Base-by-base conservation (phyloP, 2,888 invertebrate genomes). In the Drosophila mimetica region DNA sequence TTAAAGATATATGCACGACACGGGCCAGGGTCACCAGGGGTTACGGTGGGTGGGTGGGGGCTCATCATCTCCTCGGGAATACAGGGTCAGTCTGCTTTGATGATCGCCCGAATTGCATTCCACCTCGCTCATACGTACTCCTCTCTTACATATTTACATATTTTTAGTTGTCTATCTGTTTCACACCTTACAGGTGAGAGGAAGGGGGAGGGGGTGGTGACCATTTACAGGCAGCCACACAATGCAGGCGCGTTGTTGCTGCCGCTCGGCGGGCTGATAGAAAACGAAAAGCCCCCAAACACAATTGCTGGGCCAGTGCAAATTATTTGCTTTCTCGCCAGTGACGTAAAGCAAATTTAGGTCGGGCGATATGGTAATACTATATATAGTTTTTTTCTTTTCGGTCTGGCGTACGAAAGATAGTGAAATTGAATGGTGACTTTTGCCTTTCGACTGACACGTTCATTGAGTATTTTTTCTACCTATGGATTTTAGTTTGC, bases 301-400 rank as follows among this genome's bases (percentile, higher is more conserved):
- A 34, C 61, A 47, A 51, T 71, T 58, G 61, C 37, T 46, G 60
- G 66, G 54, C 53, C 54, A 64, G 51, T 60, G 71, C 50, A 59
- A 69, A 67, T 37, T 81, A 55, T 80, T 83, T 80, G 34, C 84
- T 77, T 83, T 79, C 78, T 75, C 77, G 61, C 22, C 9, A 46
- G 50, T 70, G 61, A 71, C 61, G 47, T 71, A 60, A 42, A 25
- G 20, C 11, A 18, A n/a, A 69, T 57, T 48, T 69, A 8, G 63
- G 63, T 64, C 66, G 52, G 7, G 11, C 42, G n/a, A 64, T 64
- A 63, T 41, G 63, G 41, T 41, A 34, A 47, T 66, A 16, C 41
- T 42, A 11, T 18, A 6, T 32, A 8, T 13, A 6, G 22, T 22
- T 25, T 25, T 1, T 25, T 14, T 30, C 16, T 14, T 4, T n/a